Conservation (phyloP, 2,888 invertebrate species). For the Gymnosoma rotundatum region DNA sequence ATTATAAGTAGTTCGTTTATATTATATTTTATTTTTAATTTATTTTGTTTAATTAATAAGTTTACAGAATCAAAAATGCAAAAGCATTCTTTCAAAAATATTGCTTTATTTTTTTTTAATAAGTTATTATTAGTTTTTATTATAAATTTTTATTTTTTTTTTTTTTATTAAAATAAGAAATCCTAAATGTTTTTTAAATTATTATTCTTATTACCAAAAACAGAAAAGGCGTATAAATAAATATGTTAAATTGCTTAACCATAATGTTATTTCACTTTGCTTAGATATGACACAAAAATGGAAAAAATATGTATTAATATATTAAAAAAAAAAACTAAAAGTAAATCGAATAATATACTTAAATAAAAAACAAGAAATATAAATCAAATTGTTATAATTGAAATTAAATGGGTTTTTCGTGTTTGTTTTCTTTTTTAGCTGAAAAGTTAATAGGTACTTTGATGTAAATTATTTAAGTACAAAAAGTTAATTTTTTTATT, state of each 20-base stretch:
- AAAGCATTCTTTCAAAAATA: conserved; percentile 34
- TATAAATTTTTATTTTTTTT: conserved; percentile 37
- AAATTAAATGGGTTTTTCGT: no score
- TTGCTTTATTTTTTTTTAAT: conserved; percentile 47
- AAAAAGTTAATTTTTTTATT: no score
- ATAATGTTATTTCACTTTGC: neutral
- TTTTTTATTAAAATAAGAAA: conserved; percentile 36
- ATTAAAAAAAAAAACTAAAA: no score
- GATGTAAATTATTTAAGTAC: no score
- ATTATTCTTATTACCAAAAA: conserved; percentile 46
- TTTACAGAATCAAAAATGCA: conserved; percentile 6
- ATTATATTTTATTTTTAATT: conserved; percentile 34
- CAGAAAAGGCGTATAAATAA: conserved; percentile 47
- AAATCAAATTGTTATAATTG: no score
- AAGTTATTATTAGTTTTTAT: conserved; percentile 36
- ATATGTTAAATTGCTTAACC: conserved; percentile 63
- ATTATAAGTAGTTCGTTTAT: conserved; percentile 37
- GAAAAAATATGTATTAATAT: no score
- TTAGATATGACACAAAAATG: no score
- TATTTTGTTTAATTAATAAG: conserved; percentile 37
- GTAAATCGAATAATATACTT: no score
- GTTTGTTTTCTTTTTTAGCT: no score
- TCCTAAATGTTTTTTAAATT: conserved; percentile 41
- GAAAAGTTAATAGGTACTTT: no score
- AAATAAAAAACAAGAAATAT: no score